Percentiles rank a stretch among this genome's conserved stretches.
These are phyloP conservation scores for Mionectes olivaceus DNA, from an alignment of 2,797 vertebrate species.

Conservation along the genomic window DNA sequence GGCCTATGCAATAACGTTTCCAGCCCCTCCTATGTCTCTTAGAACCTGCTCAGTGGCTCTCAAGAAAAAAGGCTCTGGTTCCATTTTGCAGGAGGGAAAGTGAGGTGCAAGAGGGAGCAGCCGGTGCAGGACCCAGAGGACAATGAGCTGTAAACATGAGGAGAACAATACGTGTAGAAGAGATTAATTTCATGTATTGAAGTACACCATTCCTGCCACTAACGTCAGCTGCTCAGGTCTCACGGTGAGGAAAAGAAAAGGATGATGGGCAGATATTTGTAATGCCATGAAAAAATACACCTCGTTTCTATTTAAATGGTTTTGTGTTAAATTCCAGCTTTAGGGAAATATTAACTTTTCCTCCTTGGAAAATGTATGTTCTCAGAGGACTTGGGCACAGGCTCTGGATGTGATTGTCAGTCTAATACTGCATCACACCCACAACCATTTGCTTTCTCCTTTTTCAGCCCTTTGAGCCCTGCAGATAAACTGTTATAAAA, in stretches of 20 bases:
- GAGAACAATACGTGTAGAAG: conserved; percentile 29
- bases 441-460: accelerated
- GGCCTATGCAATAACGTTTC: background rate
- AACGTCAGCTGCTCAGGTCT: conserved; percentile 64
- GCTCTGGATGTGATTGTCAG: background rate
- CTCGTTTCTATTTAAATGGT: conserved; percentile 48
- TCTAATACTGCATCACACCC: background rate
- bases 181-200: conserved; percentile 66
- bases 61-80: background rate
- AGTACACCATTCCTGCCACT: conserved; percentile 41
- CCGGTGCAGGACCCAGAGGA: conserved; percentile 40
- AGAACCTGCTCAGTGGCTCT: conserved; percentile 7
- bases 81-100: conserved; percentile 30
- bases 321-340: conserved; percentile 62
- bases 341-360: conserved; percentile 39
- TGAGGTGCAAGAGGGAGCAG: conserved; percentile 50
- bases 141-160: conserved; percentile 47
- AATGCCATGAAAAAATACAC: conserved; percentile 27
- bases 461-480: background rate
- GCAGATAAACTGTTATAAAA: background rate
- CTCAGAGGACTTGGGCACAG: conserved; percentile 35
- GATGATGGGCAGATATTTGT: conserved; percentile 48
- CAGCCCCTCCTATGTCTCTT: background rate
- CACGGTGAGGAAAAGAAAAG: background rate
- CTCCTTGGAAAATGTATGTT: conserved; percentile 19